Evolutionary conservation across 2,888 invertebrate genomes (phyloP).

Genomic region (Cremastobaeus sp.): DNA sequence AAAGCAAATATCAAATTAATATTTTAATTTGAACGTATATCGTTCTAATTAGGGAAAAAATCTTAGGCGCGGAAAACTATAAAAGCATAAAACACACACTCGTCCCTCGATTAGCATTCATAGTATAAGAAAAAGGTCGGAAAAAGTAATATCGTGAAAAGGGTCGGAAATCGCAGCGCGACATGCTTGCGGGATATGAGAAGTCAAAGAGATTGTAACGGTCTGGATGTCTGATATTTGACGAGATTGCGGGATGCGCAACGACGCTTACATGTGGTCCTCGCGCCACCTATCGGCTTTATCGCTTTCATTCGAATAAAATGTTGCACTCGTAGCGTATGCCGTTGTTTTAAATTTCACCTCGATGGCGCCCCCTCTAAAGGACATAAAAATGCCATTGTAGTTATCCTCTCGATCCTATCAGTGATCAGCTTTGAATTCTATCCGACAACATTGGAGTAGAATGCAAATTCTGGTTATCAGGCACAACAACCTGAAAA

Average conservation of each 20-base stretch:
- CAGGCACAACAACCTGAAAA: no score
- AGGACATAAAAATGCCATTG: slow-evolving; percentile 67
- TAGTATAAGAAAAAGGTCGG: slow-evolving; percentile 46
- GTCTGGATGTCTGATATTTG: slow-evolving; percentile 54
- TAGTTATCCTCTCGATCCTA: slow-evolving; percentile 54
- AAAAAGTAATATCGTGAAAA: slow-evolving; percentile 61
- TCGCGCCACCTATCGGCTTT: slow-evolving; percentile 65
- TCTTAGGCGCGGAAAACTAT: slow-evolving; percentile 13
- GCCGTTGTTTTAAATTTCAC: slow-evolving; percentile 62
- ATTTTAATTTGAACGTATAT: no score
- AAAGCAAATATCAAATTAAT: no score
- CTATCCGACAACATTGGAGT: neutral
- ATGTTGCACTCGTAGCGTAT: slow-evolving; percentile 63
- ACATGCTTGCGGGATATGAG: slow-evolving; percentile 50
- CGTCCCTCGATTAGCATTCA: slow-evolving; percentile 50
- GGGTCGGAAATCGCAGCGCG: slow-evolving; percentile 52
- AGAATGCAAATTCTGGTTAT: slow-evolving; percentile 5
- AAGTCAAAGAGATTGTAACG: slow-evolving; percentile 49
- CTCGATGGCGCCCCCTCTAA: slow-evolving; percentile 64
- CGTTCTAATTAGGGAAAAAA: slow-evolving; percentile 21
- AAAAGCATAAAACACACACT: slow-evolving; percentile 29
- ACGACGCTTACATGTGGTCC: slow-evolving; percentile 57
- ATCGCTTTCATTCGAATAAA: slow-evolving; percentile 68
- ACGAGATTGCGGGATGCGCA: slow-evolving; percentile 51
- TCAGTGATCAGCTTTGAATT: slow-evolving; percentile 42